A percentile compares a stretch with the other conserved stretches of the same genome.
Conservation (phyloP, 1,140 invertebrate genomes). For the Megalopta genalis region DNA sequence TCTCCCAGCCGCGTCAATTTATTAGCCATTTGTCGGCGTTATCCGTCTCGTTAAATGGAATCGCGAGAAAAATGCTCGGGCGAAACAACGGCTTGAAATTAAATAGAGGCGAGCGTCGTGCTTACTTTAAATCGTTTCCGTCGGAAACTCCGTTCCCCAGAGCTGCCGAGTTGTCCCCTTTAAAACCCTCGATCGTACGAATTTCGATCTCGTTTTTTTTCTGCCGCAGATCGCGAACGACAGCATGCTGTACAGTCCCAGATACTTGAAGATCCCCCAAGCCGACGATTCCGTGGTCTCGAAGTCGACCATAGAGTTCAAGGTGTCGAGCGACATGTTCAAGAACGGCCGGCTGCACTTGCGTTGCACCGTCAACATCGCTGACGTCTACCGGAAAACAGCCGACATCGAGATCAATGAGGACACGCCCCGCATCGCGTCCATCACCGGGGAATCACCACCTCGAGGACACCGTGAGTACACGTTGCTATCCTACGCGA, state of each 20-base stretch:
- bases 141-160: too few species aligned
- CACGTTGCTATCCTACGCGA: too few species aligned
- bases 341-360: conserved; percentile 65
- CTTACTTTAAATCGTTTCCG: too few species aligned
- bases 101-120: not conserved
- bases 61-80: not conserved
- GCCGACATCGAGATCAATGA: conserved; percentile 71
- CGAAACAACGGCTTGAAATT: not conserved
- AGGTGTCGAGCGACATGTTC: conserved; percentile 71
- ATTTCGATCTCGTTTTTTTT: too few species aligned
- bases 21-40: not conserved
- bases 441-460: conserved; percentile 76
- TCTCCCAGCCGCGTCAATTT: not conserved
- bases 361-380: conserved; percentile 73
- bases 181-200: too few species aligned
- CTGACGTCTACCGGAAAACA: conserved; percentile 71
- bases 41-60: not conserved
- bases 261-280: conserved; percentile 23
- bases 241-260: conserved; percentile 60
- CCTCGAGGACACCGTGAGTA: conserved; percentile 75
- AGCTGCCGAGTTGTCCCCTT: too few species aligned
- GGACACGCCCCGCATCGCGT: conserved; percentile 73
- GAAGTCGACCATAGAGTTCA: conserved; percentile 70
- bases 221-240: conserved; percentile 47
- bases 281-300: conserved; percentile 62